phyloP scores from a whole-genome alignment of 2,797 vertebrate genomes.

The Helarctos malayanus region DNA sequence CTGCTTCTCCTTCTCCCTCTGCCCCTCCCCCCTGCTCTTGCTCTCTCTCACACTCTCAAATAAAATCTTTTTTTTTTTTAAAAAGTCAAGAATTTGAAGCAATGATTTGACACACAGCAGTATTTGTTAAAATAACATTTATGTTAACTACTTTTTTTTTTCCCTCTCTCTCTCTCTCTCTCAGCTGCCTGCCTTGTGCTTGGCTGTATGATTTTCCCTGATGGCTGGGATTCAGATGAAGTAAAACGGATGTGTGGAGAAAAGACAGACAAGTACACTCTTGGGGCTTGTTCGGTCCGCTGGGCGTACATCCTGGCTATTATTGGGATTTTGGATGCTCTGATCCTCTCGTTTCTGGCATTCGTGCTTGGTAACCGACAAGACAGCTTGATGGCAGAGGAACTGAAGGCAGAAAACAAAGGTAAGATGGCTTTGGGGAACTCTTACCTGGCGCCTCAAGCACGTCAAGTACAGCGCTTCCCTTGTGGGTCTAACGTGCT shows the following conservation, averaged over 20 bases:
- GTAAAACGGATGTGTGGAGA: conserved; percentile 99
- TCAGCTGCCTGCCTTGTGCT: conserved; percentile 97
- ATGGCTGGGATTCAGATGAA: conserved; percentile 99
- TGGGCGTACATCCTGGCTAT: conserved; percentile 99
- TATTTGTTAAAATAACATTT: conserved; percentile 74
- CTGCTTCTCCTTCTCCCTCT: background rate
- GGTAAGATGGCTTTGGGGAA: conserved; percentile 88
- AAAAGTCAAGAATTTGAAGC: background rate
- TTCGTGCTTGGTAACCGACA: conserved; percentile 99
- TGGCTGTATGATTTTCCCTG: conserved; percentile 99
- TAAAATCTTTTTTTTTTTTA: background rate
- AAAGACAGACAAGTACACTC: conserved; percentile 98
- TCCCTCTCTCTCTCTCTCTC: conserved; percentile 77
- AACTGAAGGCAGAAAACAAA: conserved; percentile 99
- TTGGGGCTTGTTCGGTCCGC: conserved; percentile 98
- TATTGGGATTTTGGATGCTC: conserved; percentile 98
- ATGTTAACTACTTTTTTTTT: conserved; percentile 76
- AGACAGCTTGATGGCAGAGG: conserved; percentile 97
- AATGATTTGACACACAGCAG: background rate
- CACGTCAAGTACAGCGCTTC: conserved; percentile 40
- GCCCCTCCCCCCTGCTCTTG: too few relatives aligned
- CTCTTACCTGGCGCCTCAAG: conserved; percentile 47
- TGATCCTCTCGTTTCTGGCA: conserved; percentile 98
- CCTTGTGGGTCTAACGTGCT: conserved; percentile 28
- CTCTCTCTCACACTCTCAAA: background rate